Percentiles rank a stretch among this genome's conserved stretches.
These are phyloP conservation scores for Diuraphis noxia DNA, from an alignment of 1,140 invertebrate genomes.

Conservation along the genomic window DNA sequence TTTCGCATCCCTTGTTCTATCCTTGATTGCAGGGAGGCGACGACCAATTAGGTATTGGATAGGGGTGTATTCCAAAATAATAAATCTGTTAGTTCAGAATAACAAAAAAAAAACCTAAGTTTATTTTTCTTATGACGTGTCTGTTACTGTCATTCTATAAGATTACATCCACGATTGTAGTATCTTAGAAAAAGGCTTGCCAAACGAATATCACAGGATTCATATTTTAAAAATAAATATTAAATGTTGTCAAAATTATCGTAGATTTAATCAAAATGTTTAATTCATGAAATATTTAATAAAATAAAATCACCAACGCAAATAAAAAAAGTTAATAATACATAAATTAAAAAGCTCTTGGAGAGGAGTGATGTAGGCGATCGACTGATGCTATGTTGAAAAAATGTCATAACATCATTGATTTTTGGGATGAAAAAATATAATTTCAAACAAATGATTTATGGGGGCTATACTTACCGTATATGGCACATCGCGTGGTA, in stretches of 20 bases:
- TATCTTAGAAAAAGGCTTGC: background rate
- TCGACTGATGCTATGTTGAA: background rate
- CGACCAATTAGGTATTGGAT: background rate
- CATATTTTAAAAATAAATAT: background rate
- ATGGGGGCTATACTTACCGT: background rate
- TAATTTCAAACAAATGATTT: background rate
- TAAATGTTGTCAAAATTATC: background rate
- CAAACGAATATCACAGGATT: background rate
- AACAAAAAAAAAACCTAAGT: background rate
- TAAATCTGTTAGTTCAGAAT: background rate
- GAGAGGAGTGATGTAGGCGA: background rate
- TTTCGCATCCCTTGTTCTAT: background rate
- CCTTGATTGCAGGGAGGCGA: too few relatives aligned
- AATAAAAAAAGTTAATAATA: background rate
- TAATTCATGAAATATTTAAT: background rate
- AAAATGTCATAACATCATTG: background rate
- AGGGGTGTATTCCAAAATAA: background rate
- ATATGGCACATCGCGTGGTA: background rate
- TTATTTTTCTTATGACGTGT: background rate
- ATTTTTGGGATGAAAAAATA: background rate
- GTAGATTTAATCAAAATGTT: background rate
- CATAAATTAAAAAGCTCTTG: background rate
- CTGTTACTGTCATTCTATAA: background rate
- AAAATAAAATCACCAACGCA: background rate
- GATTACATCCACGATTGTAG: background rate